A percentile compares a stretch with the other conserved stretches of the same genome.
Evolutionary conservation across 2,113 vertebrate species (phyloP).

Genomic region (Nesospiza acunhae): DNA sequence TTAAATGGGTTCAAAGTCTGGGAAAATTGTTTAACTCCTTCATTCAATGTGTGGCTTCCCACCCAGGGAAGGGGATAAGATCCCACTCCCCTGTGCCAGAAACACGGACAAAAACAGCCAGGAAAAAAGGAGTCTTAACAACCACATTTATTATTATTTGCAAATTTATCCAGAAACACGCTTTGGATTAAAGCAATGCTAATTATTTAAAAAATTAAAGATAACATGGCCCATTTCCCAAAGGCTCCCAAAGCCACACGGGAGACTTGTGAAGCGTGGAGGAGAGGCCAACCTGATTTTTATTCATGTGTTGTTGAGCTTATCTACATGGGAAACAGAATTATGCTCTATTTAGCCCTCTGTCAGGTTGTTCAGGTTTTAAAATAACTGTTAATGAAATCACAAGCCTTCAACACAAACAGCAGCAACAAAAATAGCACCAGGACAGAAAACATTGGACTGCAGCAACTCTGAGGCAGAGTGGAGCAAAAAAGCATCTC

Average conservation of each 20-base stretch:
- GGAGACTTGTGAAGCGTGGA: background rate
- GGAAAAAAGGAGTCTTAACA: background rate
- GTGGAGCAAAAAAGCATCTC: background rate
- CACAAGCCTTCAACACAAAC: conserved; percentile 5
- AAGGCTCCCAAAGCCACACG: background rate
- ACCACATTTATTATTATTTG: background rate
- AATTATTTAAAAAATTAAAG: conserved; percentile 7
- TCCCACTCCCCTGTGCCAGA: background rate
- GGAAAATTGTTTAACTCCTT: background rate
- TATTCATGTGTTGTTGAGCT: conserved; percentile 5
- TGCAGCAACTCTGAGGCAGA: background rate
- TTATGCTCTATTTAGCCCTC: conserved; percentile 21
- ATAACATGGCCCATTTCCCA: background rate
- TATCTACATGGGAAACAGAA: conserved; percentile 22
- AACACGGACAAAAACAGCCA: background rate
- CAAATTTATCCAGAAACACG: background rate
- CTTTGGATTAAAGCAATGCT: background rate
- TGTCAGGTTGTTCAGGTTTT: background rate
- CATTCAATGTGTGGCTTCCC: background rate
- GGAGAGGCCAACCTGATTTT: background rate
- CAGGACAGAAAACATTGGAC: background rate
- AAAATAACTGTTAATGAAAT: conserved; percentile 42
- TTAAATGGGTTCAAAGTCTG: background rate
- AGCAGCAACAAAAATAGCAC: conserved; percentile 1
- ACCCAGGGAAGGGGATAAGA: background rate